Conservation (phyloP, 1,140 invertebrate species). For the Pseudomyrmex cubaensis region DNA sequence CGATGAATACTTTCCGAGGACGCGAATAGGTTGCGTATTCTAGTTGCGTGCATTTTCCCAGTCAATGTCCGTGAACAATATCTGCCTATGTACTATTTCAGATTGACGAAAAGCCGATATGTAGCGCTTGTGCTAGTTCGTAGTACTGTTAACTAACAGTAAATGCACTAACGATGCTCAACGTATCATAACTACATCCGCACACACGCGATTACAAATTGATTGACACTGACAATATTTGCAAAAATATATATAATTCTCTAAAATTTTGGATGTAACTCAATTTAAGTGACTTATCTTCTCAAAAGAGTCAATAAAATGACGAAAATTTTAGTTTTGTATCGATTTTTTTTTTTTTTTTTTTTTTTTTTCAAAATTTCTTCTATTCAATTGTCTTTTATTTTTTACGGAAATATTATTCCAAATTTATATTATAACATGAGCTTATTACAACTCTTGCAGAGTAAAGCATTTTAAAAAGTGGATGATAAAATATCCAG, state of each 20-base stretch:
- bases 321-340: neutral
- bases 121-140: slow-evolving; percentile 13
- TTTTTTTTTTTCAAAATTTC: slow-evolving; percentile 1
- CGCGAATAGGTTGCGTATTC: slow-evolving; percentile 37
- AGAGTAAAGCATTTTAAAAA: no score
- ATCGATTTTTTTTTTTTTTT: no score
- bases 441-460: no score
- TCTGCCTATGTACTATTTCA: slow-evolving; percentile 10
- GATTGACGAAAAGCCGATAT: slow-evolving; percentile 47
- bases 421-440: no score
- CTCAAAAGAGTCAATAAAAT: neutral
- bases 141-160: slow-evolving; percentile 10
- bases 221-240: neutral
- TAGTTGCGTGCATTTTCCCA: slow-evolving; percentile 5
- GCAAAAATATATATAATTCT: neutral
- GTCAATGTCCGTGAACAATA: slow-evolving; percentile 28
- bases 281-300: no score
- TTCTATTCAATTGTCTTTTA: neutral
- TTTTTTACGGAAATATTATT: neutral
- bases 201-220: neutral
- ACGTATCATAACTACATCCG: neutral
- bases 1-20: slow-evolving; percentile 28
- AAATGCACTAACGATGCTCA: slow-evolving; percentile 4
- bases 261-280: no score
- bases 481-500: no score